Base-by-base conservation (phyloP, 2,797 vertebrate species). In the Microchirus variegatus region DNA sequence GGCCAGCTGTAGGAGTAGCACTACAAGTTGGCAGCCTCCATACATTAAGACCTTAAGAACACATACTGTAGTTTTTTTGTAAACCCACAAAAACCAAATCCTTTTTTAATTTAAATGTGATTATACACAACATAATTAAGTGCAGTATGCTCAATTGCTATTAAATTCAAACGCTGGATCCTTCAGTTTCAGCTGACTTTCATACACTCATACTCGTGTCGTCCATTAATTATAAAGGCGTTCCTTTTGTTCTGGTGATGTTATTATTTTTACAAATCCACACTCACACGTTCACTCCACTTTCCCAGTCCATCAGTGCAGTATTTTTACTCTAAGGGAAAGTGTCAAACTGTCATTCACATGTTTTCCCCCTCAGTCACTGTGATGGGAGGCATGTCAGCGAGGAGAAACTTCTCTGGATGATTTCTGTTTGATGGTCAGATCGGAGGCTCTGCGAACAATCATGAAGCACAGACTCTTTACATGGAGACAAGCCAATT, bases 401-500 rank as follows among this genome's bases (percentile, higher is more conserved):
- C 42, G 44, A 46, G 52, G 48, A 48, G 41, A 69, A 65, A 53
- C 10, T 69, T 76, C 38, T 73, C 49, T 74, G 63, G 36, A 40
- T 81, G 44, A 42, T 58, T 71, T 53, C 51, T 31, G 13, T 66
- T 75, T 44, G 36, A 56, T 54, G 67, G 59, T 72, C 43, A 59
- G 54, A 61, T 72, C 59, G 37, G 65, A 17, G 60, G 62, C 47
- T 73, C 87, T 88, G 86, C 65, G 72, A 89, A 76, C 79, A 84
- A 87, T 89, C 73, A 87, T 37, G 66, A 53, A 7, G 22, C 50
- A 62, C 63, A 73, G 50, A 44, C 62, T 77, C 53, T 81, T 87
- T 84, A 78, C 70, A 82, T 65, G 67, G 52, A 90, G 75, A 81
- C 80, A 70, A 81, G 82, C 77, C 86, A 83, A 84, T 90, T 87